Percentiles rank a stretch among this genome's conserved stretches.
phyloP scores from a whole-genome alignment of 2,113 vertebrate genomes.

The Conger conger region DNA sequence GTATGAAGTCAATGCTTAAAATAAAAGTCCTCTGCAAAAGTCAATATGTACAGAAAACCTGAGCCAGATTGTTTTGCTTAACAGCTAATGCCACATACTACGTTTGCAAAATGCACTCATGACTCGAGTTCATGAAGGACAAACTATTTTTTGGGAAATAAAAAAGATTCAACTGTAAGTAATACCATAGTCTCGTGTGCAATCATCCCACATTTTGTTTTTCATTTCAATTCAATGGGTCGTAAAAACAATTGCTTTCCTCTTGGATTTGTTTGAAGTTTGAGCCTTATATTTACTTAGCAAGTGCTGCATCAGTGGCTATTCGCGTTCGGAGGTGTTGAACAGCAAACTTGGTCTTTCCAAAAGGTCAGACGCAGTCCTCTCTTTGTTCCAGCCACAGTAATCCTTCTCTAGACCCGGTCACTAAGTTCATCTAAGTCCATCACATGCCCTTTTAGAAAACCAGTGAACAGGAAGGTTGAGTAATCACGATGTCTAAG shows the following conservation, averaged over 20 bases:
- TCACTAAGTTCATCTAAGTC: conserved; percentile 16
- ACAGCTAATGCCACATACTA: not conserved
- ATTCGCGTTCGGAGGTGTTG: not conserved
- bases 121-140: not conserved
- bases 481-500: not conserved
- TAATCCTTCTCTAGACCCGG: not conserved
- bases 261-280: not conserved
- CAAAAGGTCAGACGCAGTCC: not conserved
- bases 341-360: not conserved
- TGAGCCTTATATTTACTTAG: not conserved
- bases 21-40: conserved; percentile 3
- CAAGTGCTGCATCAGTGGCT: not conserved
- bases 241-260: not conserved
- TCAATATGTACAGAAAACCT: not conserved
- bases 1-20: not conserved
- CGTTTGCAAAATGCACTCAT: not conserved
- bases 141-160: not conserved
- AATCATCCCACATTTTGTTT: not conserved
- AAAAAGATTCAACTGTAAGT: not conserved
- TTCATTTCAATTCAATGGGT: not conserved
- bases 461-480: not conserved
- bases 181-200: not conserved
- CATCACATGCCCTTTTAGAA: not conserved
- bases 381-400: not conserved
- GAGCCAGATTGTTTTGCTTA: not conserved